Percentiles rank a stretch among this genome's conserved stretches.
Conservation (phyloP, 2,797 vertebrate species). For the Danio kyathit region DNA sequence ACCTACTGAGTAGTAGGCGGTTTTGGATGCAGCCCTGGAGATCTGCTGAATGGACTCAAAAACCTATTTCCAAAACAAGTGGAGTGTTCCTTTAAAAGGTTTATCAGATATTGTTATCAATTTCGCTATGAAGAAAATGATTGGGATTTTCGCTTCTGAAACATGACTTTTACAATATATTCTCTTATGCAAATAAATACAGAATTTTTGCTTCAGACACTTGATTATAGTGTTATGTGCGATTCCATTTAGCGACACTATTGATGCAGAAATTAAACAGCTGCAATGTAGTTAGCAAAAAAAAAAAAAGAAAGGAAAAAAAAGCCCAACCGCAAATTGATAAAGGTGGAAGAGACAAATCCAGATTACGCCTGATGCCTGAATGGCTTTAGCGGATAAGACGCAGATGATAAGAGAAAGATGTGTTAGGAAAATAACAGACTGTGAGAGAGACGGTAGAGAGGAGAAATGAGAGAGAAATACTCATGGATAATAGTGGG, state of each 20-base stretch:
- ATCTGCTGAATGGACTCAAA: too few species aligned
- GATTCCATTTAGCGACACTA: neutral
- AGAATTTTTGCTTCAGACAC: too few species aligned
- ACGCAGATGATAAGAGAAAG: constrained; percentile 68
- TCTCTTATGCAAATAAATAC: too few species aligned
- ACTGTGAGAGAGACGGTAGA: neutral
- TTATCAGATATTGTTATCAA: too few species aligned
- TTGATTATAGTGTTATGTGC: neutral
- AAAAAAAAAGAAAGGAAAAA: neutral
- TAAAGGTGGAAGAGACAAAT: constrained; percentile 74
- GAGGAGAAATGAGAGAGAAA: constrained; percentile 6
- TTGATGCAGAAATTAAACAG: neutral
- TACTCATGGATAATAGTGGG: constrained; percentile 7
- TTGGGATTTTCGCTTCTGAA: neutral
- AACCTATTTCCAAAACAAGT: too few species aligned
- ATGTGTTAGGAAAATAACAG: constrained; percentile 17
- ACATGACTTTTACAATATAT: neutral
- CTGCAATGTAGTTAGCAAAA: neutral
- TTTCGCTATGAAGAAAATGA: neutral
- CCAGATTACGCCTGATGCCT: constrained; percentile 63
- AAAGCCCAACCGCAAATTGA: constrained; percentile 61
- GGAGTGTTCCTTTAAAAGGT: too few species aligned
- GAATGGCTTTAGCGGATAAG: constrained; percentile 65
- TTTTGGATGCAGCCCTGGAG: too few species aligned
- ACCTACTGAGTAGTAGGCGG: too few species aligned